Evolutionary conservation across 2,888 invertebrate species (phyloP).

Genomic region (Silvanus unidentatus): DNA sequence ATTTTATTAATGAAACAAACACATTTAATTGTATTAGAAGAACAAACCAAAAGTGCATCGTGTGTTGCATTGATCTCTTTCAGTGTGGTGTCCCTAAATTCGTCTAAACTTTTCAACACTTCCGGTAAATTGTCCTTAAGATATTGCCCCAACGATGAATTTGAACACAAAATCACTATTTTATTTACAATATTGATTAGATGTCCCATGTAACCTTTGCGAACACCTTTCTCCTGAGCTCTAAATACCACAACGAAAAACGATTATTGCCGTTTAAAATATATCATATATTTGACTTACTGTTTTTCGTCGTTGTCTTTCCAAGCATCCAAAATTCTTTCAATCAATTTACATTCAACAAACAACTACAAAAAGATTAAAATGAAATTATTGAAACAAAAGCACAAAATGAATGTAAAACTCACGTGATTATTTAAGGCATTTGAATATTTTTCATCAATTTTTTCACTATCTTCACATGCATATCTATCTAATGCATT

Average conservation of each 20-base stretch:
- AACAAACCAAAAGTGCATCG: conserved; percentile 39
- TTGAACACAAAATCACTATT: conserved; percentile 51
- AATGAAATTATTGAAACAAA: conserved; percentile 10
- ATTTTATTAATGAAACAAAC: neutral
- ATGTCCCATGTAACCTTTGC: conserved; percentile 63
- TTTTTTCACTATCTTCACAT: conserved; percentile 30
- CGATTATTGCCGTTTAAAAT: conserved; percentile 2
- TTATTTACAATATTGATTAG: conserved; percentile 57
- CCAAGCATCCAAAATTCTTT: conserved; percentile 76
- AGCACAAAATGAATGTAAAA: too few species aligned
- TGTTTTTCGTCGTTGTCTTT: conserved; percentile 70
- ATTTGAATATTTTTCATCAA: conserved; percentile 38
- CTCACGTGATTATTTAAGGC: conserved; percentile 55
- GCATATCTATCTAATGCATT: conserved; percentile 55
- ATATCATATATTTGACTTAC: conserved; percentile 52
- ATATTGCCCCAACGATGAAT: conserved; percentile 52
- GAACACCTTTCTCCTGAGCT: conserved; percentile 49
- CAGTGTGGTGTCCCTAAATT: conserved; percentile 39
- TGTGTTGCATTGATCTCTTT: conserved; percentile 39
- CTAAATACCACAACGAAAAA: conserved; percentile 36
- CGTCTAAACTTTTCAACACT: conserved; percentile 42
- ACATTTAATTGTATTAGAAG: neutral
- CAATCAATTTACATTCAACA: conserved; percentile 72
- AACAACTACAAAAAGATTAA: conserved; percentile 36
- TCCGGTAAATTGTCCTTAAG: conserved; percentile 51